Base-by-base conservation (phyloP, 2,888 invertebrate genomes). In the Trilocha varians region DNA sequence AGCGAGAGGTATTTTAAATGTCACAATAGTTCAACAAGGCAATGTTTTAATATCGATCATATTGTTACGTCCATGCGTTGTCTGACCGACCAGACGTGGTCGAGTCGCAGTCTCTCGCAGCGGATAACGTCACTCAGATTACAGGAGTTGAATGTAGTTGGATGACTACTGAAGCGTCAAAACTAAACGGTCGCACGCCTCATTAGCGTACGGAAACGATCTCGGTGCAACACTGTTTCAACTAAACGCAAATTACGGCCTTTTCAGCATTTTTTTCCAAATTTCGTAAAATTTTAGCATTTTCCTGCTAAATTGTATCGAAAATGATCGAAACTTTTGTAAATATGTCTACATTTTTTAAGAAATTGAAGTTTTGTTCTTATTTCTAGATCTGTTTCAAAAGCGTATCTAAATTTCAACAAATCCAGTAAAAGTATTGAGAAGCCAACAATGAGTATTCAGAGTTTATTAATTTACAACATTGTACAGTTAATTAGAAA, bases 51-150 rank as follows among this genome's bases (percentile, higher is more conserved):
- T 25, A 9, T 25, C 25, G 11, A 6, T 25, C 8, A 11, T 25
- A 9, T 25, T 25, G 11, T 25, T 25, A 25, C 25, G 25, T 39
- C 9, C 16, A 16, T 15, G n/a, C 44, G 49, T 46, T 40, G 42
- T 54, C 53, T 55, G 41, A 44, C 17, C 50, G 49, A 49, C 44
- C 49, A 41, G 41, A 40, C 34, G 33, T 18, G 17, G 33, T 13
- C 14, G 41, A 46, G 43, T 44, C 49, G 49, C 36, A 41, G 45
- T 52, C 45, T 53, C 48, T 46, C 42, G 45, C 47, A n/a, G n/a
- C 53, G 52, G 56, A 56, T 55, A 58, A 54, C 47, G 52, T 60
- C 54, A 51, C 48, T 56, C 56, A 55, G 49, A 62, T 59, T 65
- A 56, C 65, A 62, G 52, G 53, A 57, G 57, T 42, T 25, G 25